Evolutionary conservation across 1,140 invertebrate genomes (phyloP).

Genomic region (Telenomus remus): DNA sequence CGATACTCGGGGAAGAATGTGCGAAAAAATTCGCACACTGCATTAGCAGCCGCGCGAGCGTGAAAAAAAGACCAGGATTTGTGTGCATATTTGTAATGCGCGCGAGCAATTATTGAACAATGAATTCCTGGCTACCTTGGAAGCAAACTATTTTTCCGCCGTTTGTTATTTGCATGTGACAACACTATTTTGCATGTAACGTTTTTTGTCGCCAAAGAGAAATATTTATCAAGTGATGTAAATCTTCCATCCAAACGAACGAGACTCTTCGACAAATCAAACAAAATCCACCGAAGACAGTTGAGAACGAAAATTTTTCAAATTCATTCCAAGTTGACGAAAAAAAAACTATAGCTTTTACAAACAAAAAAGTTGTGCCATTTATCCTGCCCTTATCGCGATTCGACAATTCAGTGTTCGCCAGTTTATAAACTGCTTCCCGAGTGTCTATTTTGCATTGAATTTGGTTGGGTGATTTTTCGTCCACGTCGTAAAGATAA

Average conservation of each 20-base stretch:
- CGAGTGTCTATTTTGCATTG: conserved; percentile 19
- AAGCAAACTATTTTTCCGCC: conserved; percentile 39
- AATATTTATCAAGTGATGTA: conserved; percentile 14
- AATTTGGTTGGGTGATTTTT: conserved; percentile 23
- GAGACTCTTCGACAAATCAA: not conserved
- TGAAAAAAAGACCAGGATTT: no score
- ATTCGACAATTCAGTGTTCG: not conserved
- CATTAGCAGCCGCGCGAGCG: no score
- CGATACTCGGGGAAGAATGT: no score
- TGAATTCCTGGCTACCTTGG: conserved; percentile 48
- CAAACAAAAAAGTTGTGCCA: no score
- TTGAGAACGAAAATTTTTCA: no score
- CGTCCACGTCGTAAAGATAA: conserved; percentile 20
- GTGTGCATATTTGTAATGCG: conserved; percentile 12
- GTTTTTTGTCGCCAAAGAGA: conserved; percentile 15
- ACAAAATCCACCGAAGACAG: no score
- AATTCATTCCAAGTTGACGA: no score
- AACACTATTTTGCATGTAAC: conserved; percentile 17
- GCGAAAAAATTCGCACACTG: no score
- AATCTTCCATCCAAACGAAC: conserved; percentile 11
- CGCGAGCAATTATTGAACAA: conserved; percentile 47
- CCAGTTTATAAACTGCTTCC: conserved; percentile 15
- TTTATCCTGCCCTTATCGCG: no score
- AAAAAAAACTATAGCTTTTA: no score
- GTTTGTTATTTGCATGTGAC: conserved; percentile 41